Percentiles rank a stretch among this genome's conserved stretches.
phyloP scores from a whole-genome alignment of 1,140 invertebrate genomes.

The Drosophila novamexicana region DNA sequence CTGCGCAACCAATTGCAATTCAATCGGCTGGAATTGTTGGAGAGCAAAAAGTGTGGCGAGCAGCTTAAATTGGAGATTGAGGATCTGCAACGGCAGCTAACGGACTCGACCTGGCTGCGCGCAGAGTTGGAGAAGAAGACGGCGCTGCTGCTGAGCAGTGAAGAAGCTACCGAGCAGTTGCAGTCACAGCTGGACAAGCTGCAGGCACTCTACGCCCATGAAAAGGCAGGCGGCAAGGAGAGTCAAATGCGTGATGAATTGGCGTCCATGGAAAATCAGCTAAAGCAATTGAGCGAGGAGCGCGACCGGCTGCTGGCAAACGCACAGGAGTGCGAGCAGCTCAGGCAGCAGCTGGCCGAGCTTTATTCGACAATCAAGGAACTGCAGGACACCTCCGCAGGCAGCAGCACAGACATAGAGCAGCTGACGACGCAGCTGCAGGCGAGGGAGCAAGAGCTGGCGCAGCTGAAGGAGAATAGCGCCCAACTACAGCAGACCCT shows the following conservation, averaged over 20 bases:
- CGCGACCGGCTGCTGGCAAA: constrained; percentile 7
- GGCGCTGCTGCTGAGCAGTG: background rate
- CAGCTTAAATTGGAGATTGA: constrained; percentile 8
- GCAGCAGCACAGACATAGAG: constrained; percentile 2
- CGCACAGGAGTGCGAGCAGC: background rate
- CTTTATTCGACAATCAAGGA: background rate
- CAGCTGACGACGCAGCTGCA: constrained; percentile 31
- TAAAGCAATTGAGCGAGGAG: constrained; percentile 36
- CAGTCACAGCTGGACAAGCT: constrained; percentile 16
- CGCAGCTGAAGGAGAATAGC: background rate
- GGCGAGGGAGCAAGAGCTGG: constrained; percentile 24
- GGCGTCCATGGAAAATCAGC: background rate
- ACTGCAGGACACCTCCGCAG: background rate
- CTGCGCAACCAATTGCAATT: background rate
- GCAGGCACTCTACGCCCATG: background rate
- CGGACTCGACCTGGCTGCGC: background rate
- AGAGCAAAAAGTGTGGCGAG: background rate
- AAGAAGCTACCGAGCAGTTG: constrained; percentile 1
- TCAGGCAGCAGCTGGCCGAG: constrained; percentile 49
- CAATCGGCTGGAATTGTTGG: background rate
- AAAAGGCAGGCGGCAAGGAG: too few relatives aligned
- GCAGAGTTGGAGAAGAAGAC: constrained; percentile 3
- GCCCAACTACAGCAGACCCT: constrained; percentile 60
- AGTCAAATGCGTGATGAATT: too few relatives aligned
- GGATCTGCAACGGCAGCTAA: constrained; percentile 3